Percentiles rank a stretch among this genome's conserved stretches.
These are phyloP conservation scores for Physeter macrocephalus DNA, from an alignment of 2,113 vertebrate species.

Conservation along the genomic window DNA sequence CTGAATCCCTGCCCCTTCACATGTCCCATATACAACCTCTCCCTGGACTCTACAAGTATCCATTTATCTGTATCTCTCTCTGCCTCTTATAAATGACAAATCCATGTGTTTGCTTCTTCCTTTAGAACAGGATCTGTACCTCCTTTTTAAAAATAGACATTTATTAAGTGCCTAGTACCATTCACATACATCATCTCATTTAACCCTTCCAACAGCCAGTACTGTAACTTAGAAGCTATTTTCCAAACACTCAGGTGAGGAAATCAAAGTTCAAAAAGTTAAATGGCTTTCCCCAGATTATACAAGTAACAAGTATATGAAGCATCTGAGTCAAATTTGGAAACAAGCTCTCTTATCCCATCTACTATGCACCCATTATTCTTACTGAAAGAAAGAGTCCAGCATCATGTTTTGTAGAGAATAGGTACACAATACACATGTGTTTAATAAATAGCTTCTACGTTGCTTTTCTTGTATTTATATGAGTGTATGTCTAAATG, in stretches of 20 bases:
- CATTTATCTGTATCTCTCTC: neutral
- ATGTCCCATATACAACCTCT: neutral
- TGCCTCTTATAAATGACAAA: neutral
- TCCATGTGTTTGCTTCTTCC: neutral
- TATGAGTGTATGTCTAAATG: neutral
- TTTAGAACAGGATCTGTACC: neutral
- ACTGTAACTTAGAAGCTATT: neutral
- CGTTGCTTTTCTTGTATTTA: neutral
- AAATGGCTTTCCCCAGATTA: neutral
- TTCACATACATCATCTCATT: neutral
- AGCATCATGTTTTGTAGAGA: neutral
- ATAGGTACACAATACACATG: neutral
- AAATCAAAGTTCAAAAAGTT: neutral
- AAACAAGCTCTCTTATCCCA: neutral
- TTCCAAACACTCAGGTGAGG: neutral
- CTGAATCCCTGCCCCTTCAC: neutral
- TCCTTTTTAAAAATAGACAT: neutral
- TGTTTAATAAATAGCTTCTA: neutral
- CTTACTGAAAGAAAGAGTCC: neutral
- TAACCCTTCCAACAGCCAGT: neutral
- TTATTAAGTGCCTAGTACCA: neutral
- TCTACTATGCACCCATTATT: neutral
- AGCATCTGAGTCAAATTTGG: neutral
- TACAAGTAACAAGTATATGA: neutral
- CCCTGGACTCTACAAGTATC: neutral